phyloP scores from a whole-genome alignment of 2,888 invertebrate genomes.

The Cephus sareptanus region DNA sequence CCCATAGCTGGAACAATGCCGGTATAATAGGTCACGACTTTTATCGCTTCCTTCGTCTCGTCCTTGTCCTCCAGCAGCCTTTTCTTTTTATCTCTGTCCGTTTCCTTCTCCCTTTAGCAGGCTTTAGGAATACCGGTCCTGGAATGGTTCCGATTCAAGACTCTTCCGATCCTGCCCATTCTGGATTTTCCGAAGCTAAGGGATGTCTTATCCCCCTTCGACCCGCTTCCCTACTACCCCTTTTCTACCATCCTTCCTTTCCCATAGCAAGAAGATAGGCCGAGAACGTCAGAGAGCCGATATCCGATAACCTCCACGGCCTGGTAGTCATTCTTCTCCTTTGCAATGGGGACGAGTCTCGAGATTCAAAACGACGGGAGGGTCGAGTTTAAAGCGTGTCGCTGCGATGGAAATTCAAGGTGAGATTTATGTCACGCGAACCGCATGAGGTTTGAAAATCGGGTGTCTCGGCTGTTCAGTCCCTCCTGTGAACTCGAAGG shows the following conservation, averaged over 20 bases:
- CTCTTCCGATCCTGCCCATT: neutral
- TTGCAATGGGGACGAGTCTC: neutral
- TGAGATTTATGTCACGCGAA: neutral
- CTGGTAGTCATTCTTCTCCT: neutral
- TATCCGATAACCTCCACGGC: neutral
- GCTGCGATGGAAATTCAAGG: conserved; percentile 2
- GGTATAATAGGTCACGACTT: neutral
- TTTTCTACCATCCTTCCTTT: neutral
- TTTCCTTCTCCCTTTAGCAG: neutral
- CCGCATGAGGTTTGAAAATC: neutral
- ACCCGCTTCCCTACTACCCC: neutral
- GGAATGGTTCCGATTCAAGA: neutral
- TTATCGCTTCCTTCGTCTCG: neutral
- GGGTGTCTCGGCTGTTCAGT: neutral
- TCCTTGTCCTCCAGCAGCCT: neutral
- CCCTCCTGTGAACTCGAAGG: conserved; percentile 39
- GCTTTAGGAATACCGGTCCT: neutral
- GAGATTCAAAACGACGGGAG: neutral
- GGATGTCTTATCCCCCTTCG: neutral
- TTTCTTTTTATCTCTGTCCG: neutral
- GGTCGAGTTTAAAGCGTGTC: neutral
- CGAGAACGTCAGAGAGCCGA: neutral
- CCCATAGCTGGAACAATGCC: neutral
- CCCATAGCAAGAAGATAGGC: neutral
- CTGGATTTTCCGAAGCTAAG: neutral